phyloP scores from a whole-genome alignment of 2,888 invertebrate species.

The Atherix ibis region DNA sequence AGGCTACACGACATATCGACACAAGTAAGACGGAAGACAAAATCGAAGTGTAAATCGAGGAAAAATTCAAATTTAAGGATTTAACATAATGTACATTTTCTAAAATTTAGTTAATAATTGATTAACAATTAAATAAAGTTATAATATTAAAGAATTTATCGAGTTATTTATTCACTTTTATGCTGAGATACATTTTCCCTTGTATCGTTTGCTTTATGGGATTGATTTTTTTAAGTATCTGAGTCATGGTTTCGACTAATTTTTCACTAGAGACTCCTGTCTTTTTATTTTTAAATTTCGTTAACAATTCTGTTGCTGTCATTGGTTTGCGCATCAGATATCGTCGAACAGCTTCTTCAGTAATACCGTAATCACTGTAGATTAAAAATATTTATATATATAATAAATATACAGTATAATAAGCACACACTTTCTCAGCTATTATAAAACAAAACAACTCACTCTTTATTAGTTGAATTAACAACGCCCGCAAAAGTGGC shows the following conservation, averaged over 20 bases:
- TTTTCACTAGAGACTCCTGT: conserved; percentile 81
- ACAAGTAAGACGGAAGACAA: no score
- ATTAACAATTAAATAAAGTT: no score
- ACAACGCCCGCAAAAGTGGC: conserved; percentile 30
- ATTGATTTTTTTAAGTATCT: conserved; percentile 86
- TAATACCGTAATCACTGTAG: conserved; percentile 71
- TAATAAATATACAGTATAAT: not conserved
- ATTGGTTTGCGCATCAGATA: conserved; percentile 94
- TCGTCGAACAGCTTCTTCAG: conserved; percentile 85
- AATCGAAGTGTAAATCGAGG: no score
- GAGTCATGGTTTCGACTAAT: conserved; percentile 84
- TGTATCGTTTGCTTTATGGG: conserved; percentile 84
- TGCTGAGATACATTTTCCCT: conserved; percentile 86
- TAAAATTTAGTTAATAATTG: no score
- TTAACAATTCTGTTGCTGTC: conserved; percentile 89
- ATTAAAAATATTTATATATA: conserved; percentile 5
- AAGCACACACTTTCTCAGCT: not conserved
- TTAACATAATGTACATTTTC: no score
- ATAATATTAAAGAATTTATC: no score
- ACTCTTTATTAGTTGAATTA: conserved; percentile 28
- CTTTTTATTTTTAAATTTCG: conserved; percentile 90
- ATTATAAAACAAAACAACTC: conserved; percentile 3
- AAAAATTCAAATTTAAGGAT: no score
- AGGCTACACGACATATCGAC: no score
- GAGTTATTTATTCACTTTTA: conserved; percentile 40